A percentile compares a stretch with the other conserved stretches of the same genome.
Evolutionary conservation across 2,113 vertebrate genomes (phyloP).

Genomic region (Zosterops borbonicus): DNA sequence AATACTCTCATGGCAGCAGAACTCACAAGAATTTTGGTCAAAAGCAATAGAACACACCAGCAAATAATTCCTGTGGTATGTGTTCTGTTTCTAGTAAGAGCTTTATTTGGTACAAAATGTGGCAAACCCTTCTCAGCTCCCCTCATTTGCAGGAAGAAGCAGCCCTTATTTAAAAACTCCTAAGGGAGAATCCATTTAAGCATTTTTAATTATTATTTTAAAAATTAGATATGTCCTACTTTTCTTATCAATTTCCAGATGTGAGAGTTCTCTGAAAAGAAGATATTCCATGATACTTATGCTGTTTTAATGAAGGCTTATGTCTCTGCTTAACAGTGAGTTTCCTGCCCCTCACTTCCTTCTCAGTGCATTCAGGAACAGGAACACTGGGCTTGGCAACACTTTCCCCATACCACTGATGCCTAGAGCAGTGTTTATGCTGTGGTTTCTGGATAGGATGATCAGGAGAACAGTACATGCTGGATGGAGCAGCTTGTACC

Average conservation of each 20-base stretch:
- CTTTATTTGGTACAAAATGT: neutral
- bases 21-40: neutral
- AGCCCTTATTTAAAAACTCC: neutral
- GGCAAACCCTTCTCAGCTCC: neutral
- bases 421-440: neutral
- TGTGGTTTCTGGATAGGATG: neutral
- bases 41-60: neutral
- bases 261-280: neutral
- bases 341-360: neutral
- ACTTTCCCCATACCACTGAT: neutral
- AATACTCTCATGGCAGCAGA: neutral
- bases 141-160: neutral
- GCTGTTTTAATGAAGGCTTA: neutral
- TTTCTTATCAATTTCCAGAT: neutral
- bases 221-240: neutral
- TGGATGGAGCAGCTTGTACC: neutral
- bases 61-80: neutral
- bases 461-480: neutral
- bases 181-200: neutral
- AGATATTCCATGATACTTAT: neutral
- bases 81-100: neutral
- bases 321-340: neutral
- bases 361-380: neutral
- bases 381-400: neutral
- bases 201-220: neutral